These are phyloP conservation scores for Trematomus loennbergii DNA, from an alignment of 2,113 vertebrate genomes.

Conservation along the genomic window DNA sequence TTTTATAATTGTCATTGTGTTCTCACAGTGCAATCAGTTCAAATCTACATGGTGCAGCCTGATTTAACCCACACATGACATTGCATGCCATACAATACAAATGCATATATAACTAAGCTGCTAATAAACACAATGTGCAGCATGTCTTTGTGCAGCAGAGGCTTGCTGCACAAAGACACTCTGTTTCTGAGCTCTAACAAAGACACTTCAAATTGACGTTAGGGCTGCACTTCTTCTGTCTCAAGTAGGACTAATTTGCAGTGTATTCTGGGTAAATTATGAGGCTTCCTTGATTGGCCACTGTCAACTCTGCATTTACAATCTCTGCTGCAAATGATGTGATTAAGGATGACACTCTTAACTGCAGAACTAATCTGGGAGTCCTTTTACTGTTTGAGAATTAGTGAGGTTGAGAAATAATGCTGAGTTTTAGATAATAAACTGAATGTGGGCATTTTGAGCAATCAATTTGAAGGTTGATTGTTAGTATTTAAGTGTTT, in stretches of 20 bases:
- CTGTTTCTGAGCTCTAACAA: background rate
- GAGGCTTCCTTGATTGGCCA: background rate
- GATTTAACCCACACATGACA: background rate
- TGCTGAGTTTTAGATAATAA: background rate
- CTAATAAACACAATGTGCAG: background rate
- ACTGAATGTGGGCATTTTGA: background rate
- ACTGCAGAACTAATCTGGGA: background rate
- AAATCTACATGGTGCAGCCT: background rate
- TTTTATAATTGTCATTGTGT: background rate
- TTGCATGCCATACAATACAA: background rate
- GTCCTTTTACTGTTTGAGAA: background rate
- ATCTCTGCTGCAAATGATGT: background rate
- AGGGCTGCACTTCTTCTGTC: background rate
- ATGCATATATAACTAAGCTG: background rate
- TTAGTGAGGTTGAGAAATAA: background rate
- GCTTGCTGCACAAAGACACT: background rate
- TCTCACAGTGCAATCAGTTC: background rate
- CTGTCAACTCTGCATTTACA: background rate
- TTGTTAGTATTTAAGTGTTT: background rate
- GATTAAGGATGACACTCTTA: background rate
- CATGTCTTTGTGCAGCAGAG: background rate
- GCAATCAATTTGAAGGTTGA: background rate
- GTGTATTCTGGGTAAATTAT: constrained; percentile 20
- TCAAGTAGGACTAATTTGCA: background rate
- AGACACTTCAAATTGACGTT: background rate